phyloP scores from a whole-genome alignment of 2,888 invertebrate species.

The Dryomyza anilis region DNA sequence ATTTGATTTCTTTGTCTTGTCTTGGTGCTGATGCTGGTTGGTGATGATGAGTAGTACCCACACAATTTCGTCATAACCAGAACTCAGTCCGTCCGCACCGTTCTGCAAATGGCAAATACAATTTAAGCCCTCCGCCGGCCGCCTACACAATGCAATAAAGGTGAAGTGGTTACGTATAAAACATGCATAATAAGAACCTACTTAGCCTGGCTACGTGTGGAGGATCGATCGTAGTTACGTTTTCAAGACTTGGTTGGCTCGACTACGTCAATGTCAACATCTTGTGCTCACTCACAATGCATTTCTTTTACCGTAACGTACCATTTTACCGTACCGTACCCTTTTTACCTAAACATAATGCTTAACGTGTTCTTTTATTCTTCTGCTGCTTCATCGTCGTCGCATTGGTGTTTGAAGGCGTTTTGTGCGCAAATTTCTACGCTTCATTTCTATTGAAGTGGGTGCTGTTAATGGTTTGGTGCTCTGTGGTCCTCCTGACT shows the following conservation, averaged over 20 bases:
- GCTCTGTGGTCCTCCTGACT: too few species aligned
- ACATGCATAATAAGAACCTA: constrained; percentile 23
- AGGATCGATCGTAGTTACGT: neutral
- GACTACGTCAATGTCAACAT: constrained; percentile 19
- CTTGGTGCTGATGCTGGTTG: too few species aligned
- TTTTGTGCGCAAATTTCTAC: too few species aligned
- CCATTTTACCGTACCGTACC: neutral
- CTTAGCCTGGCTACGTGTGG: neutral
- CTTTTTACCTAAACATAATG: too few species aligned
- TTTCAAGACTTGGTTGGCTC: neutral
- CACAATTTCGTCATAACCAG: too few species aligned
- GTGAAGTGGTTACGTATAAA: constrained; percentile 34
- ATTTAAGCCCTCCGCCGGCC: neutral
- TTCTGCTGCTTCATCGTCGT: neutral
- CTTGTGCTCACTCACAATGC: neutral
- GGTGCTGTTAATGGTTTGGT: too few species aligned
- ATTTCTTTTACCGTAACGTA: neutral
- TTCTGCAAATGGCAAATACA: neutral
- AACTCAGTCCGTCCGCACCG: too few species aligned
- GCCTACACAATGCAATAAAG: constrained; percentile 24
- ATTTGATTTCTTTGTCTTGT: too few species aligned
- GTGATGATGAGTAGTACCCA: too few species aligned
- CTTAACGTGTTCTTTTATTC: constrained; percentile 9
- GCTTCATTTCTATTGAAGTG: too few species aligned
- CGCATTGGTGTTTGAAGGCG: too few species aligned